phyloP scores from a whole-genome alignment of 2,888 invertebrate species.

The Dione vanillae region DNA sequence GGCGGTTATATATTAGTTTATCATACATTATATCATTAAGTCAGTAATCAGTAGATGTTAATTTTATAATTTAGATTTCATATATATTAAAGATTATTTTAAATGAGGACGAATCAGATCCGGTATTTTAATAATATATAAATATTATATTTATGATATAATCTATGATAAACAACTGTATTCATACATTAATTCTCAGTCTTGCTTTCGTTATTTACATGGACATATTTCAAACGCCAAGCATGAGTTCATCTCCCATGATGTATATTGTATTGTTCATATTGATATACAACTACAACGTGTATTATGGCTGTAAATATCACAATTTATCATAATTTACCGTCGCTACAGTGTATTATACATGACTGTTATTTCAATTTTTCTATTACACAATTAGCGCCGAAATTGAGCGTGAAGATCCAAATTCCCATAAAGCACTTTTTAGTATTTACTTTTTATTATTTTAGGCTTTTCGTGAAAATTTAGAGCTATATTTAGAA shows the following conservation, averaged over 20 bases:
- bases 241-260: constrained; percentile 25
- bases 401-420: not conserved
- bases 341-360: not conserved
- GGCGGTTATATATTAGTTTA: constrained; percentile 33
- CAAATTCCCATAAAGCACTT: not conserved
- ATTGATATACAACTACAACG: constrained; percentile 35
- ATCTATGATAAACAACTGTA: constrained; percentile 34
- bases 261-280: constrained; percentile 40
- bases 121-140: not conserved
- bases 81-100: not conserved
- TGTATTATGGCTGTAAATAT: constrained; percentile 42
- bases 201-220: constrained; percentile 79
- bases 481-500: no score
- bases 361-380: constrained; percentile 3
- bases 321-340: constrained; percentile 40
- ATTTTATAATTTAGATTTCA: not conserved
- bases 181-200: constrained; percentile 58
- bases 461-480: no score
- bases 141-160: constrained; percentile 25
- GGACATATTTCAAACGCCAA: constrained; percentile 57
- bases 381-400: constrained; percentile 15
- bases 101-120: not conserved
- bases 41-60: not conserved
- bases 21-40: constrained; percentile 36
- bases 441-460: not conserved